phyloP scores from a whole-genome alignment of 2,113 vertebrate genomes.

The Nothocercus nigrocapillus region DNA sequence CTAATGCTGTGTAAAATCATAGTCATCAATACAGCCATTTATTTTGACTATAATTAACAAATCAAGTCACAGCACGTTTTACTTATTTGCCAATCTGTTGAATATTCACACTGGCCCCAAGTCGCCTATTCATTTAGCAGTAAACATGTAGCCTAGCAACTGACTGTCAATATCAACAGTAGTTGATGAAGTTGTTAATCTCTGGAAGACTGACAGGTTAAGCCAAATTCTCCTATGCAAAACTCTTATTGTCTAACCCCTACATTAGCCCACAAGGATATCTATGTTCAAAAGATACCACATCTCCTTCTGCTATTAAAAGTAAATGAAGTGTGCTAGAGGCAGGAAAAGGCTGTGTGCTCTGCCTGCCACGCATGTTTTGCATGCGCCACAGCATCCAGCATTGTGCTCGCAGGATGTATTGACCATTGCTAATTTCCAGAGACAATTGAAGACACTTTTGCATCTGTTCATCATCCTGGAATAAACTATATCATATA shows the following conservation, averaged over 20 bases:
- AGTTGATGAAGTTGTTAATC: slow-evolving; percentile 85
- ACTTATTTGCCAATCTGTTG: slow-evolving; percentile 86
- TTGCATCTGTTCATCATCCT: slow-evolving; percentile 52
- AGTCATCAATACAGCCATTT: slow-evolving; percentile 79
- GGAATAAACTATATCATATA: slow-evolving; percentile 64
- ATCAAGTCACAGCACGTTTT: slow-evolving; percentile 84
- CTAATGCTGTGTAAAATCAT: slow-evolving; percentile 75
- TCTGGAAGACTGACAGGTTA: slow-evolving; percentile 76
- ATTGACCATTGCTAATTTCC: slow-evolving; percentile 72
- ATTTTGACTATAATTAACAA: slow-evolving; percentile 75
- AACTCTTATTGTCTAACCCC: slow-evolving; percentile 66
- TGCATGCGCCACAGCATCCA: slow-evolving; percentile 25
- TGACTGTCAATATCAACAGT: slow-evolving; percentile 86
- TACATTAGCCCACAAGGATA: slow-evolving; percentile 62
- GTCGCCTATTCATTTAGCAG: slow-evolving; percentile 80
- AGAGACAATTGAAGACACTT: slow-evolving; percentile 72
- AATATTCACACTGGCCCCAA: slow-evolving; percentile 80
- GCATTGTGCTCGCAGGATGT: slow-evolving; percentile 53
- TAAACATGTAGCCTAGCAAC: slow-evolving; percentile 86
- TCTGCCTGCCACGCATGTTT: slow-evolving; percentile 58
- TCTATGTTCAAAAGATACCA: slow-evolving; percentile 67
- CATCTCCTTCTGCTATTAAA: slow-evolving; percentile 75
- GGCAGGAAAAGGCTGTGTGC: slow-evolving; percentile 74
- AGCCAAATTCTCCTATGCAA: slow-evolving; percentile 54
- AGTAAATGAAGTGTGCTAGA: slow-evolving; percentile 77